phyloP scores from a whole-genome alignment of 1,140 invertebrate species.

The Cyrtorhinus lividipennis region DNA sequence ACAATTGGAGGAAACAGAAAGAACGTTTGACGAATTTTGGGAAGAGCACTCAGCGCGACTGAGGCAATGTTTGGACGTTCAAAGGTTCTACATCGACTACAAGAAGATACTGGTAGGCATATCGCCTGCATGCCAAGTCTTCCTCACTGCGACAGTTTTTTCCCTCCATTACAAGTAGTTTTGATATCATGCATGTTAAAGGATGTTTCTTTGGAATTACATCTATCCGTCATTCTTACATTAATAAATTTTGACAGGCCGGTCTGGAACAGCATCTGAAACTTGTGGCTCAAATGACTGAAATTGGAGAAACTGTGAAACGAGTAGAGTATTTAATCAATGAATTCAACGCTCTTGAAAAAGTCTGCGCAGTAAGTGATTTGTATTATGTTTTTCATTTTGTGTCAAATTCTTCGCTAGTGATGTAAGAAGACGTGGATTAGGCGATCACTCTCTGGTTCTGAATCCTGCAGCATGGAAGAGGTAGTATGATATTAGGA shows the following conservation, averaged over 20 bases:
- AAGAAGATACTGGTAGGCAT: slow-evolving; percentile 51
- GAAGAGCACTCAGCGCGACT: slow-evolving; percentile 72
- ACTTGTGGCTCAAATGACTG: slow-evolving; percentile 63
- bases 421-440: no score
- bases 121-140: no score
- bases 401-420: no score
- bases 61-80: slow-evolving; percentile 71
- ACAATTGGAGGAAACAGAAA: slow-evolving; percentile 88
- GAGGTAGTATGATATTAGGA: no score
- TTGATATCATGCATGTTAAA: not conserved
- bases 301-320: slow-evolving; percentile 67
- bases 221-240: no score
- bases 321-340: slow-evolving; percentile 60
- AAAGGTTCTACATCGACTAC: slow-evolving; percentile 81
- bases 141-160: not conserved
- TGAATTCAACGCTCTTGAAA: slow-evolving; percentile 62
- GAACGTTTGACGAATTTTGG: slow-evolving; percentile 89
- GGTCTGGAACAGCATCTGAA: slow-evolving; percentile 56
- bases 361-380: slow-evolving; percentile 47
- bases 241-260: no score
- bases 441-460: no score
- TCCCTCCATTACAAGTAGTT: no score
- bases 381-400: not conserved
- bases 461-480: no score
- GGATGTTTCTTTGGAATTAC: no score